A percentile compares a stretch with the other conserved stretches of the same genome.
Conservation (phyloP, 1,140 invertebrate genomes). For the Brachionus rotundiformis region DNA sequence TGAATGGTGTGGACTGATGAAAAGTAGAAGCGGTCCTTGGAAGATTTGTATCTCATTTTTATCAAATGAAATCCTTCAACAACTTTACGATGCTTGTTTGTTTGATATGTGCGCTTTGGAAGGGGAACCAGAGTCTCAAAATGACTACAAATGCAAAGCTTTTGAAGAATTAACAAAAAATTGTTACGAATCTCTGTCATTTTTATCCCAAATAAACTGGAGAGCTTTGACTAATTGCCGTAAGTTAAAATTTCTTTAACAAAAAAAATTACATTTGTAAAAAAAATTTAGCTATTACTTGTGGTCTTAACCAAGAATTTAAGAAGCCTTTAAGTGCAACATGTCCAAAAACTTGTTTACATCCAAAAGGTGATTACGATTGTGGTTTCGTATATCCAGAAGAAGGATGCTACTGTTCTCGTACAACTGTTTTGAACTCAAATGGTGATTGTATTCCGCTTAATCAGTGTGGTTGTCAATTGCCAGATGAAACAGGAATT, state of each 20-base stretch:
- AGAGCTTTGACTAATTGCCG: neutral
- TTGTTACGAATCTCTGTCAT: neutral
- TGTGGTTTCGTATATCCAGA: neutral
- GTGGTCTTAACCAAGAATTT: neutral
- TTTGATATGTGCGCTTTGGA: constrained; percentile 42
- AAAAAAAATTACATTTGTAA: too few relatives aligned
- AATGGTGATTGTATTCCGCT: constrained; percentile 41
- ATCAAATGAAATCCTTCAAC: neutral
- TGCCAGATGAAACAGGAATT: constrained; percentile 3
- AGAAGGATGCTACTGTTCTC: constrained; percentile 15
- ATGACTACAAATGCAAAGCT: neutral
- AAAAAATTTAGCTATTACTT: neutral
- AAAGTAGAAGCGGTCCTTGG: constrained; percentile 27
- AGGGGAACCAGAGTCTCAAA: neutral
- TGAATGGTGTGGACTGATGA: constrained; percentile 36
- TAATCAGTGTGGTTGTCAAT: constrained; percentile 21
- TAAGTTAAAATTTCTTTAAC: neutral
- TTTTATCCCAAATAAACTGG: neutral
- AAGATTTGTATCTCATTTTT: neutral
- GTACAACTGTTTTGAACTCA: neutral
- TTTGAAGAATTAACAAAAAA: constrained; percentile 13
- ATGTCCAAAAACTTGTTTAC: constrained; percentile 29
- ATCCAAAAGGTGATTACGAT: constrained; percentile 5
- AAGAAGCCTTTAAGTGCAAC: neutral
- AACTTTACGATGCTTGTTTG: neutral